phyloP scores from a whole-genome alignment of 2,113 vertebrate genomes.

The Tragelaphus scriptus region DNA sequence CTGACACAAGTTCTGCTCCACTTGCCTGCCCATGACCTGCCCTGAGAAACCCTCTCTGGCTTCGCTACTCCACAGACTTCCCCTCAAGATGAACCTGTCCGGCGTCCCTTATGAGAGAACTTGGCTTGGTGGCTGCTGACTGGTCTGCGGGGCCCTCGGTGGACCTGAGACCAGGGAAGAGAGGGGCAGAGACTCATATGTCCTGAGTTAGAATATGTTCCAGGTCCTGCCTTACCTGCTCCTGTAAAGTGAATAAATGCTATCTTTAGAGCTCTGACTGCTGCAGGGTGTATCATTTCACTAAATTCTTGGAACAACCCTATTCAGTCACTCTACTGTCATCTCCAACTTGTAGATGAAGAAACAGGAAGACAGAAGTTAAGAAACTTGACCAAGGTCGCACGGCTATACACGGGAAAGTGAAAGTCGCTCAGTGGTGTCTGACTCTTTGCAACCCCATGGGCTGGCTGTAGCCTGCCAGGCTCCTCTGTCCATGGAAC shows the following conservation, averaged over 20 bases:
- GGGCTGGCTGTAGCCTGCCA: not conserved
- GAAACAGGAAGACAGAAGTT: not conserved
- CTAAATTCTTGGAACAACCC: not conserved
- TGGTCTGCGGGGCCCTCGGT: accelerated
- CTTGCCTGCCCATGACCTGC: not conserved
- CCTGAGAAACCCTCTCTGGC: not conserved
- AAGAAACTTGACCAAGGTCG: not conserved
- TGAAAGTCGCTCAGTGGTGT: not conserved
- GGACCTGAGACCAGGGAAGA: not conserved
- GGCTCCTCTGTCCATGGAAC: not conserved
- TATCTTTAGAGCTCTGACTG: not conserved
- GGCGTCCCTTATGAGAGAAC: not conserved
- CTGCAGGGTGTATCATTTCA: not conserved
- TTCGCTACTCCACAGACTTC: not conserved
- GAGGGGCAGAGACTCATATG: accelerated
- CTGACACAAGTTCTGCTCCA: not conserved
- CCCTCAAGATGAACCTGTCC: not conserved
- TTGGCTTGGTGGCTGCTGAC: not conserved
- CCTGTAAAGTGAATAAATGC: not conserved
- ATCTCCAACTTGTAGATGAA: not conserved
- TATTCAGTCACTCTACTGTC: not conserved
- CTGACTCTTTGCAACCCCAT: not conserved
- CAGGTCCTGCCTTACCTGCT: accelerated
- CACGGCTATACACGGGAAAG: accelerated
- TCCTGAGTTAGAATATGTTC: not conserved